Evolutionary conservation across 2,113 vertebrate genomes (phyloP).

Genomic region (Salvator merianae): DNA sequence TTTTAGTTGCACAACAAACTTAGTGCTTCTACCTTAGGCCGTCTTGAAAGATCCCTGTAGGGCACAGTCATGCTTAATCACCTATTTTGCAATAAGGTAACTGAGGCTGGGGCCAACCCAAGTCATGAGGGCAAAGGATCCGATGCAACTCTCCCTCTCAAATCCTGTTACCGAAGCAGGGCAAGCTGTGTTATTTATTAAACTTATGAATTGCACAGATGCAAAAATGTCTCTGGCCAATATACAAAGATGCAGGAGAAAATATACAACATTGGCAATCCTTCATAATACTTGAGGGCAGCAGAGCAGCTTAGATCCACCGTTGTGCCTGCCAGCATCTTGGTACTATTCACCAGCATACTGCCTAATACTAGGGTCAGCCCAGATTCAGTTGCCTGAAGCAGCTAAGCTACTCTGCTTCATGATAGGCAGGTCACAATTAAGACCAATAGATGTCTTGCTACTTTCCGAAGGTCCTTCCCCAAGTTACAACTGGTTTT

Average conservation of each 20-base stretch:
- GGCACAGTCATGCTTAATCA: neutral
- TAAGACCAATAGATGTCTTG: too few species aligned
- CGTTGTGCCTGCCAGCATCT: neutral
- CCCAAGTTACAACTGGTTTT: neutral
- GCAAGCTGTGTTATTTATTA: neutral
- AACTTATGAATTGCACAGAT: too few species aligned
- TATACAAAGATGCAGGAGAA: too few species aligned
- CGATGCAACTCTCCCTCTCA: neutral
- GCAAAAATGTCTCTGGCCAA: too few species aligned
- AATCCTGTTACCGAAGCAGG: neutral
- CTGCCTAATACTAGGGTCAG: neutral
- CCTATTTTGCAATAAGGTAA: neutral
- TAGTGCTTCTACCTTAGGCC: neutral
- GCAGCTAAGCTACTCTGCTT: neutral
- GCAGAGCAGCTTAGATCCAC: neutral
- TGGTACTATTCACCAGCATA: neutral
- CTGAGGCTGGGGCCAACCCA: neutral
- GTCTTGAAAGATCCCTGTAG: neutral
- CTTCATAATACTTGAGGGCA: neutral
- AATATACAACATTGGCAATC: neutral
- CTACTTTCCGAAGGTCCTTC: too few species aligned
- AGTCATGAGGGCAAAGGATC: neutral
- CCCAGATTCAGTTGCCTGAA: neutral
- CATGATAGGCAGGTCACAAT: too few species aligned
- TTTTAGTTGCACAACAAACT: neutral